phyloP scores from a whole-genome alignment of 2,113 vertebrate genomes.

The Nanorana parkeri region DNA sequence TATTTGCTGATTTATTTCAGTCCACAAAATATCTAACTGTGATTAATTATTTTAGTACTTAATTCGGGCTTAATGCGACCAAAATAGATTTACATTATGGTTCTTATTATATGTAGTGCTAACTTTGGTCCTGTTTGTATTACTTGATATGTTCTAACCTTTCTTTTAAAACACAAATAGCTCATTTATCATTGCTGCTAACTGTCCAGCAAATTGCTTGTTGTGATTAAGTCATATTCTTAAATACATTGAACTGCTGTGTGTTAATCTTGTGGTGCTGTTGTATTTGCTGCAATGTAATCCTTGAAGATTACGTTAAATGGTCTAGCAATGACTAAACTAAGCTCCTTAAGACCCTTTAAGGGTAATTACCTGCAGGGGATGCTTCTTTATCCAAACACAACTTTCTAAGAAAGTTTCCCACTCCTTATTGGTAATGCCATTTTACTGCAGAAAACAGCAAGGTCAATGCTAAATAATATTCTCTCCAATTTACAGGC shows the following conservation, averaged over 20 bases:
- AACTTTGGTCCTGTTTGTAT: neutral
- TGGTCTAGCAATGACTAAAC: conserved; percentile 29
- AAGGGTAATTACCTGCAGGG: conserved; percentile 38
- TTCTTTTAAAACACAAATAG: conserved; percentile 13
- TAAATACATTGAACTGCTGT: conserved; percentile 6
- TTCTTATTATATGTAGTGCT: too few species aligned
- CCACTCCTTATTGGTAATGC: conserved; percentile 17
- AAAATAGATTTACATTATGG: too few species aligned
- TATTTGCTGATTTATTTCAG: too few species aligned
- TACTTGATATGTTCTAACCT: neutral
- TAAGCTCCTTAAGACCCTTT: conserved; percentile 39
- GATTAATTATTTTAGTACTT: too few species aligned
- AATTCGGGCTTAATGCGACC: too few species aligned
- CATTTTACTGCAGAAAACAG: neutral
- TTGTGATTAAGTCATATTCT: conserved; percentile 24
- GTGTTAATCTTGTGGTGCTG: conserved; percentile 23
- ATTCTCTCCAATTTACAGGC: conserved; percentile 7
- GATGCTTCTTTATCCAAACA: conserved; percentile 14
- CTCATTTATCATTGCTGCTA: conserved; percentile 16
- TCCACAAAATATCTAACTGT: too few species aligned
- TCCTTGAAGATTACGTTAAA: conserved; percentile 39
- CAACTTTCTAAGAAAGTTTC: conserved; percentile 14
- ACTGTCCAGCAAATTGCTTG: conserved; percentile 15
- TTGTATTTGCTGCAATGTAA: conserved; percentile 36
- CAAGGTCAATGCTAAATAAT: conserved; percentile 10